These are phyloP conservation scores for Drosophila picticornis DNA, from an alignment of 2,888 invertebrate genomes.

Conservation along the genomic window DNA sequence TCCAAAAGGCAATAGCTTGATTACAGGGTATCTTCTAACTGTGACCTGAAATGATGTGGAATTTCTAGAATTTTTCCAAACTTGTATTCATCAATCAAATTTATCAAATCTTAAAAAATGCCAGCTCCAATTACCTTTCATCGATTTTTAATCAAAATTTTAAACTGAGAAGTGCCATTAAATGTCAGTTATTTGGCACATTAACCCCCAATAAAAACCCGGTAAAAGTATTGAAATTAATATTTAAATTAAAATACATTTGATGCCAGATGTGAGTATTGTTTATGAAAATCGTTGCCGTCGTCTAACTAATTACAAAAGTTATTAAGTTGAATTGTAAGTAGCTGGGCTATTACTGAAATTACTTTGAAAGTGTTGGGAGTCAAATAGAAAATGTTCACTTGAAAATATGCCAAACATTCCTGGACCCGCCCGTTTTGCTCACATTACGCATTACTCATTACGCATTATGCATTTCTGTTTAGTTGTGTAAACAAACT, in stretches of 20 bases:
- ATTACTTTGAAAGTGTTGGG: constrained; percentile 24
- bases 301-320: constrained; percentile 21
- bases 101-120: background rate
- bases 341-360: constrained; percentile 6
- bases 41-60: accelerated
- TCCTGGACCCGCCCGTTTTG: constrained; percentile 9
- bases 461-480: constrained; percentile 40
- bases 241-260: constrained; percentile 1
- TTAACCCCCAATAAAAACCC: background rate
- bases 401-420: constrained; percentile 53
- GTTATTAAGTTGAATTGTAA: constrained; percentile 19
- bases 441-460: constrained; percentile 58
- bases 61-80: background rate
- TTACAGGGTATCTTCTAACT: background rate
- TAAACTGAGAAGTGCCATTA: background rate
- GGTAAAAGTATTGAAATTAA: background rate
- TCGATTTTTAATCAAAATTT: background rate
- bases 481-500: constrained; percentile 72
- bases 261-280: constrained; percentile 12
- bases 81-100: background rate
- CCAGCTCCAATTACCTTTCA: background rate
- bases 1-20: background rate
- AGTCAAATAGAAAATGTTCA: constrained; percentile 42
- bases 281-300: background rate
- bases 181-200: background rate